A percentile compares a stretch with the other conserved stretches of the same genome.
Conservation (phyloP, 2,113 vertebrate genomes). For the Lepisosteus osseus region DNA sequence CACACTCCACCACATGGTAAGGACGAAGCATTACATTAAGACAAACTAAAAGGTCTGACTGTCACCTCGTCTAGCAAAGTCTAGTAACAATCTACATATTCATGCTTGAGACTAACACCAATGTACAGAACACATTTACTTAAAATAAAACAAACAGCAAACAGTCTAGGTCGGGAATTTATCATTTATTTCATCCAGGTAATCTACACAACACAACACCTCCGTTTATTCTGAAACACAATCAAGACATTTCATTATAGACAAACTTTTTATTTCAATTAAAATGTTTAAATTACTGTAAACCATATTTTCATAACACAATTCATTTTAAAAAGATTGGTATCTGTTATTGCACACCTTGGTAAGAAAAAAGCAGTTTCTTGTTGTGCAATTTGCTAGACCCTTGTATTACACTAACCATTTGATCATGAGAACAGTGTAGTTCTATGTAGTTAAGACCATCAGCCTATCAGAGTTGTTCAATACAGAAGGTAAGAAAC, state of each 20-base stretch:
- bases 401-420: neutral
- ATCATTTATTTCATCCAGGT: constrained; percentile 67
- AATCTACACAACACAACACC: constrained; percentile 62
- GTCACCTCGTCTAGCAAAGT: too few relatives aligned
- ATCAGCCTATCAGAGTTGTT: neutral
- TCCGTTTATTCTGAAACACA: constrained; percentile 46
- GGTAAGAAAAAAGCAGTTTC: constrained; percentile 26
- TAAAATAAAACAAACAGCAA: too few relatives aligned
- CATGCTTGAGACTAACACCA: too few relatives aligned
- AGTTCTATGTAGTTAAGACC: neutral
- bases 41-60: too few relatives aligned
- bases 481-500: neutral
- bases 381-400: neutral
- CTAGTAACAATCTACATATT: too few relatives aligned
- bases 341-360: constrained; percentile 35
- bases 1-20: too few relatives aligned
- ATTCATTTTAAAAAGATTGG: constrained; percentile 20
- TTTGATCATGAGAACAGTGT: neutral
- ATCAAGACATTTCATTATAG: constrained; percentile 44
- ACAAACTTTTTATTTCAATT: constrained; percentile 15
- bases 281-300: constrained; percentile 34
- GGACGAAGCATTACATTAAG: too few relatives aligned
- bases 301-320: constrained; percentile 26
- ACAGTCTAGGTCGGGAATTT: too few relatives aligned
- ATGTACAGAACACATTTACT: too few relatives aligned